A percentile compares a stretch with the other conserved stretches of the same genome.
phyloP scores from a whole-genome alignment of 2,888 invertebrate genomes.

The Craniophora ligustri region DNA sequence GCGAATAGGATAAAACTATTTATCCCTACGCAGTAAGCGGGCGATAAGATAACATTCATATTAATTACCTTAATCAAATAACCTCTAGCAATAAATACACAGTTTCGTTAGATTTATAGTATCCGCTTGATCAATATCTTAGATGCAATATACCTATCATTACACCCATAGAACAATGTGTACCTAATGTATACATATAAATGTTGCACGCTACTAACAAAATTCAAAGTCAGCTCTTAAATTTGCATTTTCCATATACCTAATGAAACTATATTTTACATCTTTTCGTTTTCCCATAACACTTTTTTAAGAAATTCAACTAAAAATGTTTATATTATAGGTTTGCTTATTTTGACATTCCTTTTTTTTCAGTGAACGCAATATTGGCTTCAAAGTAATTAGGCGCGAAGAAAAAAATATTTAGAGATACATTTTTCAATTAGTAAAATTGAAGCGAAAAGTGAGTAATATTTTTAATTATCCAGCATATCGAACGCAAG shows the following conservation, averaged over 20 bases:
- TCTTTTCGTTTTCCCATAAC: too few relatives aligned
- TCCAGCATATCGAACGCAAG: conserved; percentile 5
- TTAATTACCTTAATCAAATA: conserved; percentile 52
- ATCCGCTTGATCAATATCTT: conserved; percentile 41
- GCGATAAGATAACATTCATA: conserved; percentile 50
- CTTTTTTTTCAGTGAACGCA: conserved; percentile 8
- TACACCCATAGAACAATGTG: conserved; percentile 22
- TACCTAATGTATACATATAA: conserved; percentile 4
- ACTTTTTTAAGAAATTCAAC: too few relatives aligned
- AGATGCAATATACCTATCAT: conserved; percentile 32
- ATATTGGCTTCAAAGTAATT: too few relatives aligned
- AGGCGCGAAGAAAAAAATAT: not conserved
- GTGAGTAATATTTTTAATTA: conserved; percentile 15
- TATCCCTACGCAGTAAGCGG: conserved; percentile 33
- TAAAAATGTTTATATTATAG: not conserved
- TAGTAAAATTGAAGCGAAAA: not conserved
- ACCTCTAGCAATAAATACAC: conserved; percentile 38
- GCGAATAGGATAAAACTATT: conserved; percentile 35
- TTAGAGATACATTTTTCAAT: not conserved
- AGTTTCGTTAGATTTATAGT: conserved; percentile 45
- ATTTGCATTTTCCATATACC: not conserved
- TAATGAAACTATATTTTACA: too few relatives aligned
- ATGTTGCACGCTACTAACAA: not conserved
- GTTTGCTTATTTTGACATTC: conserved; percentile 1
- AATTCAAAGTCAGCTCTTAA: not conserved